These are phyloP conservation scores for Chrysolina haemoptera DNA, from an alignment of 2,888 invertebrate genomes.

Conservation along the genomic window DNA sequence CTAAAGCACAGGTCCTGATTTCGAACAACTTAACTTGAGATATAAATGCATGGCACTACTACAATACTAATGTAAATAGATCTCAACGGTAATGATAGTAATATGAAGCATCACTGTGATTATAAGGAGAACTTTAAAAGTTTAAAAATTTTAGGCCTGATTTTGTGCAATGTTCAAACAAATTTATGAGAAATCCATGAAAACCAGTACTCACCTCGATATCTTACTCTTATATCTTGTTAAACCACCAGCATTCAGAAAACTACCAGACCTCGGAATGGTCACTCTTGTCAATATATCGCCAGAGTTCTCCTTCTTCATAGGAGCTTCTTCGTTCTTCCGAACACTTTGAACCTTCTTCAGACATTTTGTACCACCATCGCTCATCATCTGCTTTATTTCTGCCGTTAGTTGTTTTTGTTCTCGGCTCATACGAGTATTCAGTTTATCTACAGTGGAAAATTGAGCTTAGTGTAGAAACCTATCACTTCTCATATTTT, in stretches of 20 bases:
- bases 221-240: conserved; percentile 83
- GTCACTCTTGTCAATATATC: conserved; percentile 90
- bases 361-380: conserved; percentile 65
- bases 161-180: no score
- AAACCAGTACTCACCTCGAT: conserved; percentile 72
- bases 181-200: no score
- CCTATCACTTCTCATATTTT: background rate
- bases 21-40: no score
- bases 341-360: conserved; percentile 70
- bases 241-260: conserved; percentile 85
- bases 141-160: no score
- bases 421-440: conserved; percentile 69
- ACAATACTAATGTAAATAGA: no score
- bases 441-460: conserved; percentile 71
- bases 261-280: conserved; percentile 88
- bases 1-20: no score
- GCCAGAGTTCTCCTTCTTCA: conserved; percentile 77
- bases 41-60: no score
- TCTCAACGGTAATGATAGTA: no score
- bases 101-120: no score
- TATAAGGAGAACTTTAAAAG: no score
- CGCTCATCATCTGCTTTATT: conserved; percentile 69
- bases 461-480: conserved; percentile 68
- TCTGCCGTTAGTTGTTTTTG: conserved; percentile 71
- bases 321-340: conserved; percentile 61